phyloP scores from a whole-genome alignment of 1,140 invertebrate species.

The Reticulitermes speratus region DNA sequence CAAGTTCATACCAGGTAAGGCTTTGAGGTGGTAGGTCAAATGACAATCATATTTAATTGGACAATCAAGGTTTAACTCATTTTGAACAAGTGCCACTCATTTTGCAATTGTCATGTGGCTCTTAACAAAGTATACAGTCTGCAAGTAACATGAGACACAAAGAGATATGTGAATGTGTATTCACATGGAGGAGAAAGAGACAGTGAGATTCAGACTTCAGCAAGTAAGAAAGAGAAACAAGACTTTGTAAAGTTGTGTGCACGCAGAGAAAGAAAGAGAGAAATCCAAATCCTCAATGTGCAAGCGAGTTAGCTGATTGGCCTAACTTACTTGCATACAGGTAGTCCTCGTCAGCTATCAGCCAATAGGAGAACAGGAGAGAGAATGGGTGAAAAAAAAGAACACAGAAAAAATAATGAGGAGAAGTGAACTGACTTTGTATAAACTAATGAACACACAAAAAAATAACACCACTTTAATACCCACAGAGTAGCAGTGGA shows the following conservation, averaged over 20 bases:
- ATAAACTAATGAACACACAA: slow-evolving; percentile 30
- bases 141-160: not conserved
- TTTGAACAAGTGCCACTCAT: not conserved
- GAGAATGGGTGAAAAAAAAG: slow-evolving; percentile 36
- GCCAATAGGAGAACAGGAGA: slow-evolving; percentile 27
- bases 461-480: slow-evolving; percentile 26
- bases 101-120: not conserved
- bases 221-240: slow-evolving; percentile 37
- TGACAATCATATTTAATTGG: no score
- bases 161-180: slow-evolving; percentile 8
- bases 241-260: slow-evolving; percentile 25
- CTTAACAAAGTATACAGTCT: not conserved
- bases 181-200: slow-evolving; percentile 14
- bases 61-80: no score
- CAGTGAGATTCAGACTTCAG: slow-evolving; percentile 35
- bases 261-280: slow-evolving; percentile 38
- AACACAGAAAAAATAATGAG: slow-evolving; percentile 27
- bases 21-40: no score
- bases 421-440: slow-evolving; percentile 25
- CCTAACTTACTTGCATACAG: slow-evolving; percentile 44
- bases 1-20: no score
- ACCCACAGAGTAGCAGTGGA: not conserved
- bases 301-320: slow-evolving; percentile 6
- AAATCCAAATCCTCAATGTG: slow-evolving; percentile 6
- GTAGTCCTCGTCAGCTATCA: slow-evolving; percentile 43